A percentile compares a stretch with the other conserved stretches of the same genome.
Conservation (phyloP, 2,797 vertebrate genomes). For the Rhinogobio ventralis region DNA sequence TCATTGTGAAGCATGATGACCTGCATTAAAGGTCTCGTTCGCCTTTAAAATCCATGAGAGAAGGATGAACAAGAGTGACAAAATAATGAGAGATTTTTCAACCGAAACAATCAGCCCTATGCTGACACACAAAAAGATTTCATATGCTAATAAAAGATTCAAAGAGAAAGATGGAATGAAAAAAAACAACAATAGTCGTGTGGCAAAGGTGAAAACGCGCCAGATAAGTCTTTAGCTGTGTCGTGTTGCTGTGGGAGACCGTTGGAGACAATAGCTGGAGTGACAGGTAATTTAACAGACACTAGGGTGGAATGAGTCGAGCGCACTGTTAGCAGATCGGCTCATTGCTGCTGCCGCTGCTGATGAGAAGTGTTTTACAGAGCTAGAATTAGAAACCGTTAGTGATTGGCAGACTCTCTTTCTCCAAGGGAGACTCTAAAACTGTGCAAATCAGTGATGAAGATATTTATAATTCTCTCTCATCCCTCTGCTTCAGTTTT, state of each 20-base stretch:
- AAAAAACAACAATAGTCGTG: not conserved
- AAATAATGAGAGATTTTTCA: not conserved
- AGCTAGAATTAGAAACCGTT: slow-evolving; percentile 56
- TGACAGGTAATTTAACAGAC: slow-evolving; percentile 52
- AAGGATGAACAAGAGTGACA: not conserved
- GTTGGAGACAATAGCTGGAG: slow-evolving; percentile 21
- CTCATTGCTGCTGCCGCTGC: slow-evolving; percentile 12
- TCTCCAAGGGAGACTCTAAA: slow-evolving; percentile 40
- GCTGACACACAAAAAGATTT: slow-evolving; percentile 50
- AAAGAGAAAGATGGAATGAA: not conserved
- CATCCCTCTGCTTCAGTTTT: not conserved
- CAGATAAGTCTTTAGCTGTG: slow-evolving; percentile 8
- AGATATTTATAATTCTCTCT: slow-evolving; percentile 25
- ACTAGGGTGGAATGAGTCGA: slow-evolving; percentile 40
- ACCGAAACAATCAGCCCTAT: slow-evolving; percentile 28
- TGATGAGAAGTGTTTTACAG: slow-evolving; percentile 60
- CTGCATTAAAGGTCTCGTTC: not conserved
- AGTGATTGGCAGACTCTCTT: slow-evolving; percentile 62
- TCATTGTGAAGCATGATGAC: slow-evolving; percentile 37
- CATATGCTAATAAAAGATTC: slow-evolving; percentile 45
- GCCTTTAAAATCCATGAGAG: slow-evolving; percentile 24
- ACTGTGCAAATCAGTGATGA: not conserved
- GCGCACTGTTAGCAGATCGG: slow-evolving; percentile 34
- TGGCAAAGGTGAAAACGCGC: not conserved
- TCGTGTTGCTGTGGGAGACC: slow-evolving; percentile 12